These are phyloP conservation scores for Coenonympha arcania DNA, from an alignment of 2,888 invertebrate genomes.

Conservation along the genomic window DNA sequence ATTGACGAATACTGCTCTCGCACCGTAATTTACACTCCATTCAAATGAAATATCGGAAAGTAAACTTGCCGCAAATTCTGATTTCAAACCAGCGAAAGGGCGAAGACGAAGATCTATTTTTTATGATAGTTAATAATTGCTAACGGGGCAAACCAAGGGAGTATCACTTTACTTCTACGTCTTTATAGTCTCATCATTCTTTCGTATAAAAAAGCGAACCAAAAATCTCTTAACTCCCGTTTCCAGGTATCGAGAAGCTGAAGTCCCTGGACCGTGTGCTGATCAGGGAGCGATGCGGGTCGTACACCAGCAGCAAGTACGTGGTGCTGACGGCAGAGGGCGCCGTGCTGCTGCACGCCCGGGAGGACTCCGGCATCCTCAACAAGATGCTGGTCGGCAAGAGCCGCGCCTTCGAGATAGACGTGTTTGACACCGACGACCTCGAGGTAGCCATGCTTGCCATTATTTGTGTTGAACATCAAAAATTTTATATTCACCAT, in stretches of 20 bases:
- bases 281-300: slow-evolving; percentile 37
- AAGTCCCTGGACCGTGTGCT: slow-evolving; percentile 29
- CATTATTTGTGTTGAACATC: too few relatives aligned
- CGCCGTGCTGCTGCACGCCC: slow-evolving; percentile 36
- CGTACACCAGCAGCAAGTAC: slow-evolving; percentile 39
- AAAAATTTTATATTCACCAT: too few relatives aligned
- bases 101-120: too few relatives aligned
- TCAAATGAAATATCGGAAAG: not conserved
- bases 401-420: slow-evolving; percentile 40
- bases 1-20: not conserved
- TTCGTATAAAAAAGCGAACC: not conserved
- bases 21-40: not conserved
- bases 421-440: slow-evolving; percentile 37
- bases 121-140: too few relatives aligned
- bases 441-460: too few relatives aligned
- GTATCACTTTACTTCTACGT: too few relatives aligned
- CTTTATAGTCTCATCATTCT: too few relatives aligned
- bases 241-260: slow-evolving; percentile 37
- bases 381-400: slow-evolving; percentile 36
- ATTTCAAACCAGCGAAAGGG: too few relatives aligned
- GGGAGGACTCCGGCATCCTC: slow-evolving; percentile 37
- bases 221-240: too few relatives aligned
- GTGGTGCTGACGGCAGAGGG: slow-evolving; percentile 35
- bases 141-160: too few relatives aligned
- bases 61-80: not conserved